These are phyloP conservation scores for Anaspis maculata DNA, from an alignment of 2,888 invertebrate genomes.

Conservation along the genomic window DNA sequence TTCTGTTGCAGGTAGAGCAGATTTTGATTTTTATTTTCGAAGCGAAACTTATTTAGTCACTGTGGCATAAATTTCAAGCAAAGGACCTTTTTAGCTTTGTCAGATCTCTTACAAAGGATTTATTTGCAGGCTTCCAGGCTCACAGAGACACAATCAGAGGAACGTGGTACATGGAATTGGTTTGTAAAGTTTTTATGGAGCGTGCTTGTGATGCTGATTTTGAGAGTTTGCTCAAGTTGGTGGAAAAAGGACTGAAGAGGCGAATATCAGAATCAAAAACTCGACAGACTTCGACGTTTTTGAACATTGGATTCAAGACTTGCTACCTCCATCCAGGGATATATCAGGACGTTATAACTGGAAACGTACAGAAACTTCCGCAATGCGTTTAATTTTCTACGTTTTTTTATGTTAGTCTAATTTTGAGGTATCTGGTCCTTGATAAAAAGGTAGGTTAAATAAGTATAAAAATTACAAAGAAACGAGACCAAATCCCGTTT, in stretches of 20 bases:
- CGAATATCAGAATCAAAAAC: conserved; percentile 28
- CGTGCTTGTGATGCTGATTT: conserved; percentile 54
- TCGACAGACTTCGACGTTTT: conserved; percentile 54
- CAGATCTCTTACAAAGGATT: neutral
- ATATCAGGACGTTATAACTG: conserved; percentile 39
- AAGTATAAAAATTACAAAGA: too few species aligned
- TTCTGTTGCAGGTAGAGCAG: conserved; percentile 5
- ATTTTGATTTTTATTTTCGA: neutral
- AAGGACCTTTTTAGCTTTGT: neutral
- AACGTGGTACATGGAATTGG: conserved; percentile 62
- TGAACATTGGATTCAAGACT: conserved; percentile 54
- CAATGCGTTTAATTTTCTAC: too few species aligned
- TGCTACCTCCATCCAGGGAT: conserved; percentile 63
- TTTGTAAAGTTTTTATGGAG: conserved; percentile 57
- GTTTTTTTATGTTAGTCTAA: too few species aligned
- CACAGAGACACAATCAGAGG: conserved; percentile 52
- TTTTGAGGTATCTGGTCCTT: too few species aligned
- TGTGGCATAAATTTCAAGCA: neutral
- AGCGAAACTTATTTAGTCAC: neutral
- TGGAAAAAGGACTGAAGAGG: conserved; percentile 45
- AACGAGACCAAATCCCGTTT: too few species aligned
- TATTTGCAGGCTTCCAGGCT: conserved; percentile 46
- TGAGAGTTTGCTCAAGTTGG: conserved; percentile 55
- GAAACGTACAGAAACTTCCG: too few species aligned
- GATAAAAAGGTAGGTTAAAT: too few species aligned